These are phyloP conservation scores for Carposina sasakii DNA, from an alignment of 1,140 invertebrate species.

Conservation along the genomic window DNA sequence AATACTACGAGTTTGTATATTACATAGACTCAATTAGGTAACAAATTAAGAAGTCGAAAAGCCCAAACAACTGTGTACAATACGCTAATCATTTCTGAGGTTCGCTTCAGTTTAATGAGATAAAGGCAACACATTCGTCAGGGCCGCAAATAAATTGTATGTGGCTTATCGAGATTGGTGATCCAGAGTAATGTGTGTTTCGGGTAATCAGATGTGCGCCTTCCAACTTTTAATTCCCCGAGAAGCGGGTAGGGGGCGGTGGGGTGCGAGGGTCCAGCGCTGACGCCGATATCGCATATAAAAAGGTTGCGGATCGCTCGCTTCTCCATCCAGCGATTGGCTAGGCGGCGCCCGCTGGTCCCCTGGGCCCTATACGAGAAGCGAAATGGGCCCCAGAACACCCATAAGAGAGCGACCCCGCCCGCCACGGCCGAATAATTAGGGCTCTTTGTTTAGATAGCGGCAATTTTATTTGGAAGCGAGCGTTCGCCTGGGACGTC, in stretches of 20 bases:
- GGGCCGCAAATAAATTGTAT: constrained; percentile 42
- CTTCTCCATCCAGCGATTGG: constrained; percentile 69
- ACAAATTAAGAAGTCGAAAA: too few relatives aligned
- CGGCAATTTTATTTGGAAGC: constrained; percentile 74
- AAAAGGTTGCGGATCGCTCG: constrained; percentile 70
- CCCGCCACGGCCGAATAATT: constrained; percentile 74
- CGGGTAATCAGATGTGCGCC: constrained; percentile 55
- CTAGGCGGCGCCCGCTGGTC: constrained; percentile 69
- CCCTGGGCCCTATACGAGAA: constrained; percentile 70
- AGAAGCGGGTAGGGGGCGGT: constrained; percentile 22
- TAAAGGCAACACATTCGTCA: constrained; percentile 37
- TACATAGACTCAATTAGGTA: too few relatives aligned
- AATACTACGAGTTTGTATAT: too few relatives aligned
- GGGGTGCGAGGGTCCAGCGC: constrained; percentile 46
- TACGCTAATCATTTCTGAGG: constrained; percentile 10
- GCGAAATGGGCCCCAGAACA: constrained; percentile 72
- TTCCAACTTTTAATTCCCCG: constrained; percentile 56
- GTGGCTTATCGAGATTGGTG: constrained; percentile 47
- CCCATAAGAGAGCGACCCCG: constrained; percentile 73
- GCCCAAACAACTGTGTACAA: not conserved
- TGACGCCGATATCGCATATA: constrained; percentile 62
- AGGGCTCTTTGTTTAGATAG: constrained; percentile 75
- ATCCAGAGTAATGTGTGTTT: constrained; percentile 49
- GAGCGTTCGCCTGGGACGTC: constrained; percentile 65
- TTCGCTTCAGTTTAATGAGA: constrained; percentile 21